Evolutionary conservation across 2,113 vertebrate species (phyloP).

Genomic region (Mormyrus iriodes): DNA sequence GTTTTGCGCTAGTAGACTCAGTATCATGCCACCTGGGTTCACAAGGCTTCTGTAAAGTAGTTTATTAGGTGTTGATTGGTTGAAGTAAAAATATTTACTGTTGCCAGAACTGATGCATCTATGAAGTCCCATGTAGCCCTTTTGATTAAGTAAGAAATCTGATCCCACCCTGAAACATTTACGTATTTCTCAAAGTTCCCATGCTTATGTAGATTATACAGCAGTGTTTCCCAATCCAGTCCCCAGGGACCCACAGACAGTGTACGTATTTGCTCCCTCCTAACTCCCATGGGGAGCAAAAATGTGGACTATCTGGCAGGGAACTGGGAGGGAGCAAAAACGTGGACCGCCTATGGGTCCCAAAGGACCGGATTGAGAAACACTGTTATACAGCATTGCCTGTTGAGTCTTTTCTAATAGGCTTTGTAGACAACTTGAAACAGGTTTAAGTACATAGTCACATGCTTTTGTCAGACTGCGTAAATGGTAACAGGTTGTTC

Average conservation of each 20-base stretch:
- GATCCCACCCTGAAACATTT: neutral
- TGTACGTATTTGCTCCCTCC: too few species aligned
- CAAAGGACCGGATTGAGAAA: too few species aligned
- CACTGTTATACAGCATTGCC: neutral
- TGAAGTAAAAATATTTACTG: neutral
- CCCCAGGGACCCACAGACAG: too few species aligned
- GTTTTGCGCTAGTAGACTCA: neutral
- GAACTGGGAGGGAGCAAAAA: too few species aligned
- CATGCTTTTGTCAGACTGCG: conserved; percentile 28
- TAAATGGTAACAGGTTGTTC: neutral
- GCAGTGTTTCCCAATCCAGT: too few species aligned
- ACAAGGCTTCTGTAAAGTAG: neutral
- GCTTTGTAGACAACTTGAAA: neutral
- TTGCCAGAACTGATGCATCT: neutral
- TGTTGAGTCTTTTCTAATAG: neutral
- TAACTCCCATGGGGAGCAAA: too few species aligned
- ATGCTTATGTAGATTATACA: neutral
- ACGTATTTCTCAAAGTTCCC: neutral
- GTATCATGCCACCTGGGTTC: neutral
- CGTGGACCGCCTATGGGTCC: too few species aligned
- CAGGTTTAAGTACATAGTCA: neutral
- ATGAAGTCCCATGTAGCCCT: neutral
- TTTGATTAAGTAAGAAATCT: neutral
- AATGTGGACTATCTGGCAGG: too few species aligned
- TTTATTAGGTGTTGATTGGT: neutral